phyloP scores from a whole-genome alignment of 2,797 vertebrate genomes.

The Margarornis squamiger region DNA sequence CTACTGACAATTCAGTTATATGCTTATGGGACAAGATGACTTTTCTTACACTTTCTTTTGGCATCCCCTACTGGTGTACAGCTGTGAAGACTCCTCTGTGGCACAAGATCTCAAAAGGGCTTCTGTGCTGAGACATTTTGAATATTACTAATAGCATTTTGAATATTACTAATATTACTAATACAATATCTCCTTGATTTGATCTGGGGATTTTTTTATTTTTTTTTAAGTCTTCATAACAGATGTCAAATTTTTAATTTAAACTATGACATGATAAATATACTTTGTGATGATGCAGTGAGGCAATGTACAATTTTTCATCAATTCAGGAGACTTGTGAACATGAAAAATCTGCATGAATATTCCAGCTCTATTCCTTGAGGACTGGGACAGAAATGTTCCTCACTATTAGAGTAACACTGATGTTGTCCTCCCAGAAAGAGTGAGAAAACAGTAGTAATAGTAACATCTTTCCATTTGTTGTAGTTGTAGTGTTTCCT shows the following conservation, averaged over 20 bases:
- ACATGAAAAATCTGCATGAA: neutral
- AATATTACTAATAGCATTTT: neutral
- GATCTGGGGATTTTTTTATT: too few species aligned
- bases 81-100: neutral
- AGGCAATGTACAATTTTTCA: neutral
- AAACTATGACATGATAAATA: neutral
- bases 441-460: neutral
- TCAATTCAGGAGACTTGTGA: neutral
- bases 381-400: neutral
- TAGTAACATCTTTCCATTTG: neutral
- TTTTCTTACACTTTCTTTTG: slow-evolving; percentile 1
- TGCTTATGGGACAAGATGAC: neutral
- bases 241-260: neutral
- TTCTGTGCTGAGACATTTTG: neutral
- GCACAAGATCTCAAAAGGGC: neutral
- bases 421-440: neutral
- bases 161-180: too few species aligned
- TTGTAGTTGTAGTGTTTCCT: neutral
- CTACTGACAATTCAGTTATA: neutral
- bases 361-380: neutral
- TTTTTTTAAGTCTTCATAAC: neutral
- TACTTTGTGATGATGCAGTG: neutral
- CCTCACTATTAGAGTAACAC: neutral
- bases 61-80: neutral
- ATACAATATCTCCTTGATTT: too few species aligned